Base-by-base conservation (phyloP, 2,113 vertebrate genomes). In the Zosterops pallidus region DNA sequence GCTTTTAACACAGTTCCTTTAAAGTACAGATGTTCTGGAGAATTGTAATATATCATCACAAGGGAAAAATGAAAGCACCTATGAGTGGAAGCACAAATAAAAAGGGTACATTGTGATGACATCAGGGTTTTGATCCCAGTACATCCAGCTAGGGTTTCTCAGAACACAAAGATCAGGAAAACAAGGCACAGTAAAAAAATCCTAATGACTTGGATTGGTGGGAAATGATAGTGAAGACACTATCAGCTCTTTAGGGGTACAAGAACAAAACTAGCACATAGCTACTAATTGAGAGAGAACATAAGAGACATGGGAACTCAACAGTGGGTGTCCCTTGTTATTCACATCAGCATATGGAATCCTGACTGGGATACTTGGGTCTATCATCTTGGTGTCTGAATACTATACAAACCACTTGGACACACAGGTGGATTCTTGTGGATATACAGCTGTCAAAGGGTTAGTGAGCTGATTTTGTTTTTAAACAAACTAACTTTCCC, bases 261-360 rank as follows among this genome's bases (percentile, higher is more conserved):
- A 70, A 89, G 41, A 92, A 35, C 12, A 90, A 68, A 88, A 75
- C 21, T 11, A 85, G 31, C 37, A 67, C 3, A 5, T 11, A 53
- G 39, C 2, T 75, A 42, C 14, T 1, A 2, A 46, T 0, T 59
- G 23, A 79, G 19, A 33, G 74, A 80, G 44, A 64, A 59, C 0
- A 1, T 1, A 46, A 63, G n/a, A 70, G 20, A 84, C 2, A 14
- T 0, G 17, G 14, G 23, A 84, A 63, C 39, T 53, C 33, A 55
- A 15, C 24, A 67, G 60, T 7, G 13, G 11, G 15, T 71, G 29
- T 24, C 39, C 52, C 37, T 44, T 59, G 65, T 46, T 33, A 56
- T 37, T 69, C 6, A 0, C 3, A 59, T 35, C 42, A 63, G 29
- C 0, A 0, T 33, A 84, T 14, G n/a, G 31, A 57, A 88, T 57